phyloP scores from a whole-genome alignment of 2,113 vertebrate genomes.

The Epinephelus moara region DNA sequence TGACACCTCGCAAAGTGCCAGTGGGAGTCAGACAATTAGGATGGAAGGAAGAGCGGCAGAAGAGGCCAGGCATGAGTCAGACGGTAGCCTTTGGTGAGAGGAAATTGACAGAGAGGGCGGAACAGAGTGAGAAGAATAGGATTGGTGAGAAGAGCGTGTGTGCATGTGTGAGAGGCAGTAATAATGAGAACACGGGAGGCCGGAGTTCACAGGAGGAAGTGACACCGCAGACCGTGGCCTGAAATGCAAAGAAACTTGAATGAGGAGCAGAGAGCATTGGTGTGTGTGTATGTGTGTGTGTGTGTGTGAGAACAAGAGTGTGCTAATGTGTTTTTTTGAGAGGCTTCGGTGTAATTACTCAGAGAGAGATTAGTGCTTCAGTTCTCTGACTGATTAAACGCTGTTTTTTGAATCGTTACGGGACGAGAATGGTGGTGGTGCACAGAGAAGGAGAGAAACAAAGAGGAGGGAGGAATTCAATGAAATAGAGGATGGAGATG shows the following conservation, averaged over 20 bases:
- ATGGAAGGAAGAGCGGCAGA: conserved; percentile 58
- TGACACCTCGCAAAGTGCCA: conserved; percentile 58
- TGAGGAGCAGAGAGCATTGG: not conserved
- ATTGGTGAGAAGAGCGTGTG: conserved; percentile 47
- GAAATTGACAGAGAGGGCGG: conserved; percentile 55
- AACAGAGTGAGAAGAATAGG: conserved; percentile 54
- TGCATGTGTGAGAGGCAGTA: not conserved
- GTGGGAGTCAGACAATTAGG: conserved; percentile 77
- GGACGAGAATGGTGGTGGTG: not conserved
- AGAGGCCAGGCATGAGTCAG: conserved; percentile 70
- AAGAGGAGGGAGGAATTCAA: not conserved
- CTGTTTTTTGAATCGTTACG: conserved; percentile 28
- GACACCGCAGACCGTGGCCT: conserved; percentile 1
- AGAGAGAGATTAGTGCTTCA: conserved; percentile 49
- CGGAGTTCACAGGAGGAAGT: conserved; percentile 30
- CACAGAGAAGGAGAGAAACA: not conserved
- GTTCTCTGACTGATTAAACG: conserved; percentile 53
- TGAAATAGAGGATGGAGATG: not conserved
- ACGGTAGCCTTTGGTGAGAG: conserved; percentile 43
- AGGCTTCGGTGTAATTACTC: conserved; percentile 43
- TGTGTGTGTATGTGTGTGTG: conserved; percentile 6
- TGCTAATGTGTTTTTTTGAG: conserved; percentile 4
- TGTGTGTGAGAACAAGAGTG: not conserved
- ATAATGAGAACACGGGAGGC: conserved; percentile 54
- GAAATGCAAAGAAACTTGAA: conserved; percentile 25